Conservation (phyloP, 2,113 vertebrate genomes). For the Tylochromis polylepis region DNA sequence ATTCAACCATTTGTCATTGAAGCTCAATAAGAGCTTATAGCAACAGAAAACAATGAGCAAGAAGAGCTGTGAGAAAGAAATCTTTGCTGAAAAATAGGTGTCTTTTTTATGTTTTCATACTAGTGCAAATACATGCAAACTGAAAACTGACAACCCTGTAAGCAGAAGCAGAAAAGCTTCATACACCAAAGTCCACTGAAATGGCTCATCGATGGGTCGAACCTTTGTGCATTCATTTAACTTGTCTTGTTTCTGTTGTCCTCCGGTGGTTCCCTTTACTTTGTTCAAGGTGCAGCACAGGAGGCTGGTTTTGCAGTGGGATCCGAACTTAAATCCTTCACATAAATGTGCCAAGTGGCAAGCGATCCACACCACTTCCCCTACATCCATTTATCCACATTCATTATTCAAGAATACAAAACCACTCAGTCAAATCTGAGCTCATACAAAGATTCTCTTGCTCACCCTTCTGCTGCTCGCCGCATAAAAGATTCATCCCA, state of each 20-base stretch:
- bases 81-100: constrained; percentile 56
- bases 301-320: background rate
- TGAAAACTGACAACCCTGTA: constrained; percentile 34
- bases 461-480: constrained; percentile 7
- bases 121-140: constrained; percentile 74
- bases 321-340: constrained; percentile 1
- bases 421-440: constrained; percentile 61
- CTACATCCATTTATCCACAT: constrained; percentile 59
- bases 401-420: constrained; percentile 71
- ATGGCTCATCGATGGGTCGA: background rate
- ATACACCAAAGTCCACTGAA: background rate
- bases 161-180: constrained; percentile 5
- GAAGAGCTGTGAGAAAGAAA: background rate
- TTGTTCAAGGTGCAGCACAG: background rate
- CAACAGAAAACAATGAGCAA: background rate
- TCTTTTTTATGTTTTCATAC: constrained; percentile 43
- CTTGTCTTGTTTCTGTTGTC: constrained; percentile 2
- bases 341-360: background rate
- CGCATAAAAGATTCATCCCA: constrained; percentile 41
- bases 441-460: constrained; percentile 36
- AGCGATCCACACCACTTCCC: constrained; percentile 31
- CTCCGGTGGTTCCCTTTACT: background rate
- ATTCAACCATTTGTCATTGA: background rate
- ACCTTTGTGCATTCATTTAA: background rate
- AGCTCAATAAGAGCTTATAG: background rate